Evolutionary conservation across 2,113 vertebrate species (phyloP).

Genomic region (Origma solitaria): DNA sequence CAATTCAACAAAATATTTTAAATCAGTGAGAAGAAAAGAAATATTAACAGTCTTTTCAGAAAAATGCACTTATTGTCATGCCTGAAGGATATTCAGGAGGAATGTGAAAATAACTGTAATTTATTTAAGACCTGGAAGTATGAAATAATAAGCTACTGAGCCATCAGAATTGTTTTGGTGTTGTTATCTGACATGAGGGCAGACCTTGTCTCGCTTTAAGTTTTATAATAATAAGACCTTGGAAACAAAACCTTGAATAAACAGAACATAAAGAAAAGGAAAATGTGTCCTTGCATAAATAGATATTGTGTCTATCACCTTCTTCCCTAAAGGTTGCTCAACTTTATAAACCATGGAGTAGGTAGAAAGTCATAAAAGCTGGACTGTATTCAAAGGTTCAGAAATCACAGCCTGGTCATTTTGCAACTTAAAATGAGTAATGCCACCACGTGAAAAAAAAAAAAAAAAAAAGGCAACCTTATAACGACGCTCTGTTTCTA

Average conservation of each 20-base stretch:
- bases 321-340: constrained; percentile 73
- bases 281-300: constrained; percentile 80
- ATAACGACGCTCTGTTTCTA: constrained; percentile 42
- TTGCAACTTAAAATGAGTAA: constrained; percentile 52
- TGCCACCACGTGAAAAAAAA: background rate
- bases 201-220: constrained; percentile 79
- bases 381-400: constrained; percentile 51
- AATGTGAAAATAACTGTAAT: constrained; percentile 74
- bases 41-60: constrained; percentile 58
- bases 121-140: constrained; percentile 75
- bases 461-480: constrained; percentile 10
- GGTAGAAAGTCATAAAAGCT: constrained; percentile 66
- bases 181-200: constrained; percentile 75
- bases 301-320: constrained; percentile 84
- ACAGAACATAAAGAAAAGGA: constrained; percentile 73
- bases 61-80: constrained; percentile 66
- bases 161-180: constrained; percentile 76
- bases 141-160: constrained; percentile 75
- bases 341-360: constrained; percentile 66
- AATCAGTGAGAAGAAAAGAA: constrained; percentile 58
- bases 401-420: constrained; percentile 28
- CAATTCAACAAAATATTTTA: constrained; percentile 66
- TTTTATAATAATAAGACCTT: constrained; percentile 81
- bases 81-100: constrained; percentile 70
- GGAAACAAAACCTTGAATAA: constrained; percentile 82